phyloP scores from a whole-genome alignment of 1,140 invertebrate species.

The Orussus abietinus region DNA sequence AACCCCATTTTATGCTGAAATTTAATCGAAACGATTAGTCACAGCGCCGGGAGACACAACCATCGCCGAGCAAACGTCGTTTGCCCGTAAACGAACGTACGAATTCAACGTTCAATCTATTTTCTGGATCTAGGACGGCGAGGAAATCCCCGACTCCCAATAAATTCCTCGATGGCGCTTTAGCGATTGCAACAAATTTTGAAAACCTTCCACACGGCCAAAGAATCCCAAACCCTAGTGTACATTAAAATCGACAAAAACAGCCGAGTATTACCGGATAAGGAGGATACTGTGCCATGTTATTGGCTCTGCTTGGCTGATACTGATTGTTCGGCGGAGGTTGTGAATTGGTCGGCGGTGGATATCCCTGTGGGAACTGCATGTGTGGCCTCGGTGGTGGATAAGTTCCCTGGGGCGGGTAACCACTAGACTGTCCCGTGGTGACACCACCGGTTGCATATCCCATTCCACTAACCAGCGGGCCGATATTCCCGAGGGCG shows the following conservation, averaged over 20 bases:
- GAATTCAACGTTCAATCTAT: no score
- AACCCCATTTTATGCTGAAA: slow-evolving; percentile 50
- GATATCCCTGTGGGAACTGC: slow-evolving; percentile 48
- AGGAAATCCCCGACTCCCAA: no score
- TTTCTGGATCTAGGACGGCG: no score
- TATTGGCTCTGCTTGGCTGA: slow-evolving; percentile 47
- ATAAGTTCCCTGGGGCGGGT: slow-evolving; percentile 49
- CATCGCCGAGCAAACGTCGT: no score
- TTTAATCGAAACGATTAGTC: slow-evolving; percentile 14
- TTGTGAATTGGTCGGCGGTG: slow-evolving; percentile 46
- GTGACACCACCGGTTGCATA: slow-evolving; percentile 44
- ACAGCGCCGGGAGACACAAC: no score
- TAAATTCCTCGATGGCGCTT: no score
- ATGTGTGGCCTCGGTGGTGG: slow-evolving; percentile 47
- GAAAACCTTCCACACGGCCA: no score
- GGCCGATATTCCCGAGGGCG: slow-evolving; percentile 44
- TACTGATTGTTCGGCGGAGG: slow-evolving; percentile 50
- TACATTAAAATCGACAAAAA: no score
- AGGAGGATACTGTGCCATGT: slow-evolving; percentile 50
- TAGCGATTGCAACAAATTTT: no score
- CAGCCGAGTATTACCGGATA: slow-evolving; percentile 51
- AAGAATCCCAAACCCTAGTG: no score
- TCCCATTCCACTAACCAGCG: slow-evolving; percentile 44
- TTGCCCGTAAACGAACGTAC: no score
- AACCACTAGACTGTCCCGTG: slow-evolving; percentile 48